Conservation (phyloP, 2,888 invertebrate genomes). For the Kuschelorhynchus macadamiae region DNA sequence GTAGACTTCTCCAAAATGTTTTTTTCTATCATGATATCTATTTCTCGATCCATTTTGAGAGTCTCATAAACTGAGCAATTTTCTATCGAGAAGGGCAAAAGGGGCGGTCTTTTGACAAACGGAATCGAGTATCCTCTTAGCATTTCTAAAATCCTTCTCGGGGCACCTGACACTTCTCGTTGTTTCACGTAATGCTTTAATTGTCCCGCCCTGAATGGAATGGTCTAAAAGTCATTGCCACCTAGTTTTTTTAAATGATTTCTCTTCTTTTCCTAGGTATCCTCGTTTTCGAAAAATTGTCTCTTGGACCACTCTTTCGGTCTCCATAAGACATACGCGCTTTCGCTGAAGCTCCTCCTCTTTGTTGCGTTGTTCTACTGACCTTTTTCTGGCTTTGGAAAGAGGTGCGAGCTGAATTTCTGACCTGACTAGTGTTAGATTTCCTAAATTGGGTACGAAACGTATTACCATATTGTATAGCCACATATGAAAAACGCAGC, state of each 20-base stretch:
- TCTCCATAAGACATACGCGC: constrained; percentile 4
- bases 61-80: constrained; percentile 3
- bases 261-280: background rate
- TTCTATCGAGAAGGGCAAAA: constrained; percentile 11
- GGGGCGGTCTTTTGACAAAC: constrained; percentile 31
- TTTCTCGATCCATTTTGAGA: constrained; percentile 1
- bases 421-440: background rate
- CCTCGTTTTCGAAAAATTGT: background rate
- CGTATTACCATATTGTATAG: background rate
- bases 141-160: constrained; percentile 24
- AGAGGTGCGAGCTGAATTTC: background rate
- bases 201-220: constrained; percentile 8
- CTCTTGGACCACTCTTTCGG: constrained; percentile 1
- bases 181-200: background rate
- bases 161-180: constrained; percentile 29
- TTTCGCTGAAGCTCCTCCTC: background rate
- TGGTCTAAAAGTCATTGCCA: constrained; percentile 6
- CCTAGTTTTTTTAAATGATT: constrained; percentile 1
- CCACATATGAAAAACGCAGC: background rate
- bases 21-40: background rate
- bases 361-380: background rate
- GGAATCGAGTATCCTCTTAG: constrained; percentile 37
- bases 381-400: constrained; percentile 2
- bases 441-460: constrained; percentile 2
- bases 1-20: background rate